A percentile compares a stretch with the other conserved stretches of the same genome.
Conservation (phyloP, 2,113 vertebrate species). For the Dicerorhinus sumatrensis region DNA sequence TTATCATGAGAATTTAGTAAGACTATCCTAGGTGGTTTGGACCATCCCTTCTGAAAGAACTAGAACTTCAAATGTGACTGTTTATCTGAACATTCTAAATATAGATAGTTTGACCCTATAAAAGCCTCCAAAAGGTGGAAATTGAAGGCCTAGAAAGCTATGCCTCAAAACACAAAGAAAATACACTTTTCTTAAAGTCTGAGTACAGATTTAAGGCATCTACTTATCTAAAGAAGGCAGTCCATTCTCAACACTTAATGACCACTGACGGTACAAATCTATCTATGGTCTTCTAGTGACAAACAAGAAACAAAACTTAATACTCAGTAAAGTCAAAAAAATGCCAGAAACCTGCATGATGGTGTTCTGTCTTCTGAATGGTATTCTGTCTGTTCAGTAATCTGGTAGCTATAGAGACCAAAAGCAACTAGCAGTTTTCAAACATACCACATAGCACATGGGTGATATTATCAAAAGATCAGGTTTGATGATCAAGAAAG, state of each 20-base stretch:
- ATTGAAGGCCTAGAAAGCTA: slow-evolving; percentile 29
- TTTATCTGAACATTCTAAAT: slow-evolving; percentile 48
- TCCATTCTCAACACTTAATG: background rate
- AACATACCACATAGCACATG: slow-evolving; percentile 65
- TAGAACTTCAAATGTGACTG: slow-evolving; percentile 20
- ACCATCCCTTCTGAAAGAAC: slow-evolving; percentile 16
- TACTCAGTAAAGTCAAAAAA: background rate
- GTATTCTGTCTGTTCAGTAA: slow-evolving; percentile 63
- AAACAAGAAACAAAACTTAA: slow-evolving; percentile 42
- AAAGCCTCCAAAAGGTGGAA: background rate
- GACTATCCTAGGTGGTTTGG: background rate
- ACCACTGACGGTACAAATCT: background rate
- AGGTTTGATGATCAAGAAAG: slow-evolving; percentile 59
- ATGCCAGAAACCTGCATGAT: background rate
- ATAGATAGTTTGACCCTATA: background rate
- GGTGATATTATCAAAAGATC: slow-evolving; percentile 76
- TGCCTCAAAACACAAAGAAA: slow-evolving; percentile 8
- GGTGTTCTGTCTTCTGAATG: slow-evolving; percentile 27
- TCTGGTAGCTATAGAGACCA: slow-evolving; percentile 89
- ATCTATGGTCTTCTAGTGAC: background rate
- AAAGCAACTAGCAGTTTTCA: slow-evolving; percentile 86
- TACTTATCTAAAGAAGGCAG: slow-evolving; percentile 20
- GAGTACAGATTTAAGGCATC: background rate
- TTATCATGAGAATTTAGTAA: slow-evolving; percentile 1
- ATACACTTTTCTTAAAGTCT: background rate